A percentile compares a stretch with the other conserved stretches of the same genome.
These are phyloP conservation scores for Fundulus diaphanus DNA, from an alignment of 2,797 vertebrate species.

Conservation along the genomic window DNA sequence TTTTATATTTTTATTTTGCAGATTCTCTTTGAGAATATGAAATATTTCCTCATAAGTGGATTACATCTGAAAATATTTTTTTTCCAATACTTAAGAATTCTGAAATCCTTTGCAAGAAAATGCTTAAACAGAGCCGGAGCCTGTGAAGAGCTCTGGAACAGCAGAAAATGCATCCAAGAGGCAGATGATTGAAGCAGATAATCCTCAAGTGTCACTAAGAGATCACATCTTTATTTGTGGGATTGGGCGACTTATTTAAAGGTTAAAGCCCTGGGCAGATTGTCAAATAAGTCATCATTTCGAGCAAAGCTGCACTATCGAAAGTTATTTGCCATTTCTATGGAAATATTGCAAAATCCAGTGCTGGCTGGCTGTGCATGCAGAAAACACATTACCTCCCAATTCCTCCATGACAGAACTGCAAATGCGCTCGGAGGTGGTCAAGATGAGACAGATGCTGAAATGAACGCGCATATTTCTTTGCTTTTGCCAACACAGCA, in stretches of 20 bases:
- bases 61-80: too few relatives aligned
- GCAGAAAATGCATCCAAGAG: conserved; percentile 20
- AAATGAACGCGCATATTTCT: conserved; percentile 38
- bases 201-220: conserved; percentile 42
- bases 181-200: conserved; percentile 31
- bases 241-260: conserved; percentile 23
- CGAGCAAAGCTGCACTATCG: conserved; percentile 5
- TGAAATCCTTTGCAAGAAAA: background rate
- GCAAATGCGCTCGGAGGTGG: conserved; percentile 8
- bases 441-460: conserved; percentile 25
- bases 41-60: background rate
- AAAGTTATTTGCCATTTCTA: conserved; percentile 14
- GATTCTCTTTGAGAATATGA: background rate
- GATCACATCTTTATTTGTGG: conserved; percentile 30
- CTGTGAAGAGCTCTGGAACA: conserved; percentile 3
- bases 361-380: conserved; percentile 13
- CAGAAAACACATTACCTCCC: conserved; percentile 27
- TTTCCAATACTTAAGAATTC: background rate
- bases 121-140: too few relatives aligned
- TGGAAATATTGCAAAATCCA: conserved; percentile 19
- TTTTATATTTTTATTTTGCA: too few relatives aligned
- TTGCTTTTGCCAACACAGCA: conserved; percentile 58
- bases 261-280: background rate
- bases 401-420: background rate
- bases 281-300: conserved; percentile 11